Conservation (phyloP, 2,113 vertebrate genomes). For the Bufo gargarizans region DNA sequence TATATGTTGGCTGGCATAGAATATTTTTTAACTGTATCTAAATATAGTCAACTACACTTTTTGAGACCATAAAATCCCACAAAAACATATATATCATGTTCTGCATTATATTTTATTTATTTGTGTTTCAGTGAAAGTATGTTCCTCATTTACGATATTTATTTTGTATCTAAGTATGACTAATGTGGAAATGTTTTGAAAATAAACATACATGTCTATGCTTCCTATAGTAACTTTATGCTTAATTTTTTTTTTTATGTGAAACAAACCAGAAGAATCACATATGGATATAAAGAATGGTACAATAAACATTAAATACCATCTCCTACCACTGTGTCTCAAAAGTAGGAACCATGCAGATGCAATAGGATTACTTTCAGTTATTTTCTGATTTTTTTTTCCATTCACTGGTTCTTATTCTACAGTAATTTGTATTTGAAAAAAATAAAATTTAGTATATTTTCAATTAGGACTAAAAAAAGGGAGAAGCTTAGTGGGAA, state of each 20-base stretch:
- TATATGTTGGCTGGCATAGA: too few species aligned
- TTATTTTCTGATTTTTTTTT: constrained; percentile 30
- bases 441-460: constrained; percentile 25
- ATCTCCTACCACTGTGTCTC: neutral
- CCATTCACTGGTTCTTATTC: constrained; percentile 38
- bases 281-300: neutral
- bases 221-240: neutral
- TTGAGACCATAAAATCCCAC: too few species aligned
- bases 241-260: neutral
- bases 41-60: too few species aligned
- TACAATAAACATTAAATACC: neutral
- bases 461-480: constrained; percentile 52
- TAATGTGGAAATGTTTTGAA: too few species aligned
- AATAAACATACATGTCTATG: neutral
- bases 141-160: too few species aligned
- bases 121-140: too few species aligned
- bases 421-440: constrained; percentile 39
- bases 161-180: too few species aligned
- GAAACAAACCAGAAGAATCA: neutral
- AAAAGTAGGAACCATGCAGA: constrained; percentile 37
- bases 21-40: too few species aligned
- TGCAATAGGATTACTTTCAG: constrained; percentile 38
- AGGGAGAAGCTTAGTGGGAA: constrained; percentile 35
- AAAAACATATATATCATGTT: too few species aligned
- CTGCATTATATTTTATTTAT: too few species aligned